Conservation (phyloP, 2,888 invertebrate genomes). For the Philhelius pedissequus region DNA sequence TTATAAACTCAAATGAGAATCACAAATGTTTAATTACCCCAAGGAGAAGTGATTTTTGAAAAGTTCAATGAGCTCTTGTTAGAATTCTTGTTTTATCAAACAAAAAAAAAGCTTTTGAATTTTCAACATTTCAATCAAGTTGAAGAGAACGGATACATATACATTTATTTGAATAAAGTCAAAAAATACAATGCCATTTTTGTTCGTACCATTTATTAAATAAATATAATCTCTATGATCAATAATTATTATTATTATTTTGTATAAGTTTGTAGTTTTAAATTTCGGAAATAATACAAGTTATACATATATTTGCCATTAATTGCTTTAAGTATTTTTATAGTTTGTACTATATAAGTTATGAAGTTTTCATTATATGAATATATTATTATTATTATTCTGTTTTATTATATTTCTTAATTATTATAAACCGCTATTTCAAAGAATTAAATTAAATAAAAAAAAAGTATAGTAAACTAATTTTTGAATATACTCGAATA, state of each 20-base stretch:
- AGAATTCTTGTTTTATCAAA: not conserved
- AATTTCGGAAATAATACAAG: slow-evolving; percentile 26
- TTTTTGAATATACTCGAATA: slow-evolving; percentile 59
- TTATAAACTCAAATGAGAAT: not conserved
- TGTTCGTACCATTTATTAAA: slow-evolving; percentile 33
- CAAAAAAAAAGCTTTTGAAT: not conserved
- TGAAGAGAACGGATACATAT: not conserved
- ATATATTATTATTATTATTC: slow-evolving; percentile 30
- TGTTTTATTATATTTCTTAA: slow-evolving; percentile 42
- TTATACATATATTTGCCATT: slow-evolving; percentile 52
- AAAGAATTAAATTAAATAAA: slow-evolving; percentile 7
- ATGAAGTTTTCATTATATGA: slow-evolving; percentile 65
- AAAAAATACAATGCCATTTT: slow-evolving; percentile 49
- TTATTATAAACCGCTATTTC: slow-evolving; percentile 49
- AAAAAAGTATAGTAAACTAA: slow-evolving; percentile 47
- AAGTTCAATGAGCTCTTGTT: not conserved
- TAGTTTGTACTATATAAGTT: slow-evolving; percentile 63
- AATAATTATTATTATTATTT: not conserved
- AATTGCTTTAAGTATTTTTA: slow-evolving; percentile 64
- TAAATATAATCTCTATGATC: not conserved
- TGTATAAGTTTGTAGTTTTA: slow-evolving; percentile 16
- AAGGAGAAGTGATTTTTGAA: not conserved
- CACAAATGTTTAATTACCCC: not conserved
- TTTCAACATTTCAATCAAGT: not conserved
- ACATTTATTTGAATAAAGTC: not conserved